A percentile compares a stretch with the other conserved stretches of the same genome.
phyloP scores from a whole-genome alignment of 2,888 invertebrate species.

The Perdita meconis region DNA sequence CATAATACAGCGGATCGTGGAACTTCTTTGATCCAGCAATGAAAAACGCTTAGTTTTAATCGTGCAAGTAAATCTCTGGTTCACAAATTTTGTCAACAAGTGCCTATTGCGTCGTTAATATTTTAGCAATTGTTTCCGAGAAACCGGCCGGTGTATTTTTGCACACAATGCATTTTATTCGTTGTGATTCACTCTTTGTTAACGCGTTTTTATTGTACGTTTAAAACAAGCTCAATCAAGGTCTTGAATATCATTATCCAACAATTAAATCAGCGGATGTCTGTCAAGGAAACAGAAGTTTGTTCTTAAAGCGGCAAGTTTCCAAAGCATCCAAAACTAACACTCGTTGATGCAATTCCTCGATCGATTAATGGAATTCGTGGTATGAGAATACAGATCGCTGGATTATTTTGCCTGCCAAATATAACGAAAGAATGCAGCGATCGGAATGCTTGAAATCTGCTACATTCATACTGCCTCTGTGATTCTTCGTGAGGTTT shows the following conservation, averaged over 20 bases:
- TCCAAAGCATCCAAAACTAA: background rate
- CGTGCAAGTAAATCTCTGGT: background rate
- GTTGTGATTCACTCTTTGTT: background rate
- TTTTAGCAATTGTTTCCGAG: constrained; percentile 20
- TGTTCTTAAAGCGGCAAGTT: background rate
- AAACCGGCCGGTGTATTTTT: constrained; percentile 24
- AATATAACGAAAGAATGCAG: constrained; percentile 15
- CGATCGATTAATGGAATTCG: constrained; percentile 3
- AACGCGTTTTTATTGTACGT: background rate
- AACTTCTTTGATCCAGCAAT: background rate
- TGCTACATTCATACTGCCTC: background rate
- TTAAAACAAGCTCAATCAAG: constrained; percentile 4
- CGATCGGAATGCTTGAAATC: constrained; percentile 28
- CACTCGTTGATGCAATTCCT: background rate
- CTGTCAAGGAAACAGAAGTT: background rate
- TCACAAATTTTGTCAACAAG: background rate
- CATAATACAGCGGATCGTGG: background rate
- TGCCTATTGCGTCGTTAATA: background rate
- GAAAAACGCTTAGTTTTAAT: background rate
- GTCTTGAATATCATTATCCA: background rate
- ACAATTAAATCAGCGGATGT: constrained; percentile 11
- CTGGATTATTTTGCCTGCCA: constrained; percentile 28
- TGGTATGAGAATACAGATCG: background rate
- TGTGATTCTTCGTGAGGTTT: constrained; percentile 16
- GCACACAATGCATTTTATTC: constrained; percentile 31